These are phyloP conservation scores for Eueides isabella DNA, from an alignment of 1,140 invertebrate genomes.

Conservation along the genomic window DNA sequence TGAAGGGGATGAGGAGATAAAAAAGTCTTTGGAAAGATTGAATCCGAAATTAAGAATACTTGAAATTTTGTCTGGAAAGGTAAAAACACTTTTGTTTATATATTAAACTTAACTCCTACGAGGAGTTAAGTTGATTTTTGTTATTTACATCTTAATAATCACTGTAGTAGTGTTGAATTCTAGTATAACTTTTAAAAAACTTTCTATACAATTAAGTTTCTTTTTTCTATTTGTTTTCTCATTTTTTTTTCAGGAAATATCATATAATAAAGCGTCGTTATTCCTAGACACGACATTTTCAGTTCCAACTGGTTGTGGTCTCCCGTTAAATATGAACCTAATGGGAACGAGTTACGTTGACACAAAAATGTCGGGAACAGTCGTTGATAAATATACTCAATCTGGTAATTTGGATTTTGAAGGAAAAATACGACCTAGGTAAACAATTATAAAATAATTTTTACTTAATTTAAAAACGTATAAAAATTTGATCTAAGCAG, in stretches of 20 bases:
- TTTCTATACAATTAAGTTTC: too few species aligned
- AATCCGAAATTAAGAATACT: conserved; percentile 87
- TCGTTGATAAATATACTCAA: conserved; percentile 75
- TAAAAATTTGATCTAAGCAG: too few species aligned
- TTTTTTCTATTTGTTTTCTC: not conserved
- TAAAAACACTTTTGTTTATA: conserved; percentile 48
- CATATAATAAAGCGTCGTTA: conserved; percentile 90
- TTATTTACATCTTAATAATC: too few species aligned
- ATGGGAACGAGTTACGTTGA: conserved; percentile 93
- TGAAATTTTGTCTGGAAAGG: conserved; percentile 88
- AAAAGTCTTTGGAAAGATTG: conserved; percentile 82
- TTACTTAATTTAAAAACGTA: too few species aligned
- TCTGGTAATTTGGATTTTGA: conserved; percentile 87
- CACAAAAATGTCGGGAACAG: conserved; percentile 88
- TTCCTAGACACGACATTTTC: conserved; percentile 93
- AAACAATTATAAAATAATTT: too few species aligned
- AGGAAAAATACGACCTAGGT: conserved; percentile 89
- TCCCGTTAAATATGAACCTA: conserved; percentile 92
- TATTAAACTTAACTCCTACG: too few species aligned
- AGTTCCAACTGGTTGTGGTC: conserved; percentile 91
- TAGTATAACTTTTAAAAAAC: too few species aligned
- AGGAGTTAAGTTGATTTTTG: not conserved
- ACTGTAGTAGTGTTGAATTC: too few species aligned
- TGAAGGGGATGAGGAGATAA: conserved; percentile 86
- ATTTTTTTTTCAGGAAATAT: conserved; percentile 85